Conservation (phyloP, 2,113 vertebrate genomes). For the Vidua chalybeata region DNA sequence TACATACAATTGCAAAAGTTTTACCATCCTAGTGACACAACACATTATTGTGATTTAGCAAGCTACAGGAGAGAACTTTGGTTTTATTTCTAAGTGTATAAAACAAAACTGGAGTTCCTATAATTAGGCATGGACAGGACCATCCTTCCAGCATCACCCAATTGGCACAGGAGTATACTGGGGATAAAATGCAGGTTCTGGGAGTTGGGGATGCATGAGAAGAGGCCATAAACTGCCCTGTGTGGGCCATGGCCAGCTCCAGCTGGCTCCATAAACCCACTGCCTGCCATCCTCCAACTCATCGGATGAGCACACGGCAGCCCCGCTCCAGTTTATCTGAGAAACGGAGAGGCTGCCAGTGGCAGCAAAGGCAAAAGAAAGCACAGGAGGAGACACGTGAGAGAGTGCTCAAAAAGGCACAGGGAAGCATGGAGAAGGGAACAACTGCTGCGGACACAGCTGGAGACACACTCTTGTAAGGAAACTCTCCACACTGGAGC, state of each 20-base stretch:
- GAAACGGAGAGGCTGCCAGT: neutral
- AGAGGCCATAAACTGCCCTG: neutral
- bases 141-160: neutral
- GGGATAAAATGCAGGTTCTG: neutral
- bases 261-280: neutral
- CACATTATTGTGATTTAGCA: neutral
- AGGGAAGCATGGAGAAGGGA: neutral
- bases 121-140: neutral
- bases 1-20: neutral
- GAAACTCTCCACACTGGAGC: neutral
- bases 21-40: neutral
- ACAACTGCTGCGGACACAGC: rapidly evolving
- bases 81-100: neutral
- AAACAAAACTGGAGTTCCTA: neutral
- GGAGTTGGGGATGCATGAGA: neutral
- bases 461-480: neutral
- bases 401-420: rapidly evolving
- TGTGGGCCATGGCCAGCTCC: neutral
- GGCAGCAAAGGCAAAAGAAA: neutral
- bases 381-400: rapidly evolving
- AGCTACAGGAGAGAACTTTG: neutral
- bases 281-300: neutral
- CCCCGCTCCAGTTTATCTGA: neutral
- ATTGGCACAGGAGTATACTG: rapidly evolving
- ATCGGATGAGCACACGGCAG: rapidly evolving